Evolutionary conservation across 2,888 invertebrate species (phyloP), one percentile per base, ranked within the genome.

Genomic region (Epicampocera succincta): DNA sequence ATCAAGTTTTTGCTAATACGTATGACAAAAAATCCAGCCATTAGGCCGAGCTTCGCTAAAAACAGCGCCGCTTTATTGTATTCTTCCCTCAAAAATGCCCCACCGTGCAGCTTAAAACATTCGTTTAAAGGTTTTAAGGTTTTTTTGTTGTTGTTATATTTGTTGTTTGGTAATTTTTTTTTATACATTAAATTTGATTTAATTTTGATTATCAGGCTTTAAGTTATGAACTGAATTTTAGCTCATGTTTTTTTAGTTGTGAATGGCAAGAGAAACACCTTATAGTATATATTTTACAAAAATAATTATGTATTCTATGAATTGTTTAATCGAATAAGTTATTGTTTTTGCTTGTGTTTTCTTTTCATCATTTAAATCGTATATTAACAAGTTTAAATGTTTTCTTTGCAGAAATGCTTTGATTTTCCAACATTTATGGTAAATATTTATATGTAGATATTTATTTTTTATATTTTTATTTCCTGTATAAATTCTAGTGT

Each of bases 121-220:
- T 25, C 25, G 8, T 33, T 1, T 9, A 33, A 1, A 33, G 3
- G 33, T 25, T 33, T 33, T 33, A 33, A 33, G 33, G 46, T 69
- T 73, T 11, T 40, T 1, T 65, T 42, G 33, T 69, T 74, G n/a
- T 58, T 60, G 4, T 58, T 66, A 33, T 66, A 52, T 6, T 50
- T 48, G 25, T 48, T 77, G 40, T 40, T 82, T 81, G 54, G 11
- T 38, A n/a, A 33, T 44, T 46, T 65, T 2, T 25, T 66, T 80
- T 74, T 66, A 25, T 48, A 52, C n/a, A 88, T 88, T 88, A 88
- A 88, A 88, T 88, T 88, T 86, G 83, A 88, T 88, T 88, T 88
- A 88, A 87, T 86, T 87, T 88, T 88, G 88, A 88, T 88, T 88
- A 88, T 88, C 88, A 87, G 88, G 88, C 88, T 86, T 86, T 63